Evolutionary conservation across 1,140 invertebrate genomes (phyloP), one percentile per base, ranked within the genome.

Genomic region (Kradibia gibbosae): DNA sequence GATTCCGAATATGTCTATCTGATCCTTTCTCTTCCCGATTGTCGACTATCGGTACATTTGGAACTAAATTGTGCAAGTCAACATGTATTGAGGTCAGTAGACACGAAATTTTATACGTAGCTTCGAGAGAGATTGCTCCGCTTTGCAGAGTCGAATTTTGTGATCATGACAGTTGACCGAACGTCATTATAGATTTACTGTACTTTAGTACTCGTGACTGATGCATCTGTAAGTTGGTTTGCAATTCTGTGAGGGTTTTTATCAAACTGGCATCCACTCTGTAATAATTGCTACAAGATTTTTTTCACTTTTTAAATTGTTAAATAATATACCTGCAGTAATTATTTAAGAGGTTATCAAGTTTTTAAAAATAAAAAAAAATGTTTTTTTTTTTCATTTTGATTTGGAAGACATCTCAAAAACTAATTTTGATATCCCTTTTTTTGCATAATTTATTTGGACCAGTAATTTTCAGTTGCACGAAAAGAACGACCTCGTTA

Each of bases 61-160:
- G 53, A 71, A 71, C 57, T 53, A 31, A 42, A 72, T 72, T 36
- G 4, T n/a, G 53, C 28, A 28, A 57, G 42, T 17, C 11, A 28
- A 62, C 60, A 15, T 36, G 31, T 17, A 57, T 31, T n/a, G 0
- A 4, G 62, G 45, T 48, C 31, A 53, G 36, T 45, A 28, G n/a
- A 73, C 25, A 60, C 57, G 71, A 28, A 55, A 53, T 80, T 74
- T 74, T 80, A 55, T 60, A 53, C 71, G 34, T 42, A 57, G 50
- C 45, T 22, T n/a, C 73, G 73, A 42, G n/a, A 42, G n/a, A 22
- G 25, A 62, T 76, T 53, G 67, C 67, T 67, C 78, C 55, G 70
- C 31, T 62, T 60, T 82, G 65, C 74, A 25, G 42, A 82, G 77
- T 82, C 65, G 74, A 82, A 72, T 82, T 82, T 77, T 42, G 7